A percentile compares a stretch with the other conserved stretches of the same genome.
phyloP scores from a whole-genome alignment of 2,888 invertebrate species.

The Nebria brevicollis region DNA sequence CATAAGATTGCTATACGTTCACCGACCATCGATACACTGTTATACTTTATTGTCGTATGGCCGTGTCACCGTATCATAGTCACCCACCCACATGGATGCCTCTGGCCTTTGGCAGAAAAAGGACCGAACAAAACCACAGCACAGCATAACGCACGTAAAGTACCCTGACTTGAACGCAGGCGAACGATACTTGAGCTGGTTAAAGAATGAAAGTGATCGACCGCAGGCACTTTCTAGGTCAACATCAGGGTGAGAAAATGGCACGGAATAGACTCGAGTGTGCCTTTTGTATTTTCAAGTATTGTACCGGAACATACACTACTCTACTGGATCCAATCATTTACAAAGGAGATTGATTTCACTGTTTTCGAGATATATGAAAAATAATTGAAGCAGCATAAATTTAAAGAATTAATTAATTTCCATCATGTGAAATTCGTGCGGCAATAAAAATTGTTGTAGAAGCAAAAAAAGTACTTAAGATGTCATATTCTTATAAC shows the following conservation, averaged over 20 bases:
- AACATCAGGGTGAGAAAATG: neutral
- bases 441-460: neutral
- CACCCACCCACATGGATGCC: conserved; percentile 12
- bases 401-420: neutral
- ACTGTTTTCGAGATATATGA: neutral
- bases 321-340: neutral
- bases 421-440: neutral
- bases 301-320: neutral
- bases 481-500: conserved; percentile 5
- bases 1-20: conserved; percentile 27
- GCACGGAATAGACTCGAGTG: neutral
- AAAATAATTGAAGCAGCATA: neutral
- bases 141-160: neutral
- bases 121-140: neutral
- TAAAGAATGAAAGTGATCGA: neutral
- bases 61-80: conserved; percentile 15
- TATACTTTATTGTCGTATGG: conserved; percentile 13
- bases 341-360: neutral
- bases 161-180: neutral
- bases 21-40: conserved; percentile 19
- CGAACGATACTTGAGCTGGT: neutral
- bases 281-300: neutral
- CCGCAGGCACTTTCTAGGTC: neutral
- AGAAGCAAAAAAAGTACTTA: neutral
- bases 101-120: neutral